Conservation (phyloP, 2,888 invertebrate species). For the Anorthoa munda region DNA sequence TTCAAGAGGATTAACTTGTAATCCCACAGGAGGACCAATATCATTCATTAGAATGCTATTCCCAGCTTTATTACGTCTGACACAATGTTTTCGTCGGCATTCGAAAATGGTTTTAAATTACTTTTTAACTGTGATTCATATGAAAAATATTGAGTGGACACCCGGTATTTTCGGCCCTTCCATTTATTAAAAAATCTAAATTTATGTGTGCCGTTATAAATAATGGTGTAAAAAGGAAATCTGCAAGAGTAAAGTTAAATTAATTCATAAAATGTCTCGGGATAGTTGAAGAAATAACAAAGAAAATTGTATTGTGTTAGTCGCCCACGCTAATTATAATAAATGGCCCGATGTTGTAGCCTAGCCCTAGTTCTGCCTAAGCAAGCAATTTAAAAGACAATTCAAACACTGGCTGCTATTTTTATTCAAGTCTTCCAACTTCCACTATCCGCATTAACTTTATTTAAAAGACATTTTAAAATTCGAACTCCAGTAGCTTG, state of each 20-base stretch:
- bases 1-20: conserved; percentile 90
- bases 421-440: conserved; percentile 57
- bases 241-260: conserved; percentile 19
- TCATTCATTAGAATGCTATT: conserved; percentile 89
- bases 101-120: conserved; percentile 82
- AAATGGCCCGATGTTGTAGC: conserved; percentile 48
- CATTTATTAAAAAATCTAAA: conserved; percentile 31
- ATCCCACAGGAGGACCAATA: conserved; percentile 88
- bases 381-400: conserved; percentile 63
- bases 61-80: conserved; percentile 85
- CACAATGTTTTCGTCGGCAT: conserved; percentile 75
- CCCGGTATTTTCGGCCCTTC: conserved; percentile 27
- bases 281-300: conserved; percentile 39
- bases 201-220: conserved; percentile 34
- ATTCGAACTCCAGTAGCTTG: conserved; percentile 47
- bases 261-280: conserved; percentile 25
- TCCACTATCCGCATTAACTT: conserved; percentile 54
- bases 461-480: conserved; percentile 59
- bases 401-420: conserved; percentile 60
- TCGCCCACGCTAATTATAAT: conserved; percentile 55
- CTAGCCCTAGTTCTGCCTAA: conserved; percentile 53
- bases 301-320: conserved; percentile 52
- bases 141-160: conserved; percentile 63
- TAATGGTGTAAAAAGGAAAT: conserved; percentile 8
- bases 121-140: conserved; percentile 77